phyloP scores from a whole-genome alignment of 2,888 invertebrate species.

The Nineta flava region DNA sequence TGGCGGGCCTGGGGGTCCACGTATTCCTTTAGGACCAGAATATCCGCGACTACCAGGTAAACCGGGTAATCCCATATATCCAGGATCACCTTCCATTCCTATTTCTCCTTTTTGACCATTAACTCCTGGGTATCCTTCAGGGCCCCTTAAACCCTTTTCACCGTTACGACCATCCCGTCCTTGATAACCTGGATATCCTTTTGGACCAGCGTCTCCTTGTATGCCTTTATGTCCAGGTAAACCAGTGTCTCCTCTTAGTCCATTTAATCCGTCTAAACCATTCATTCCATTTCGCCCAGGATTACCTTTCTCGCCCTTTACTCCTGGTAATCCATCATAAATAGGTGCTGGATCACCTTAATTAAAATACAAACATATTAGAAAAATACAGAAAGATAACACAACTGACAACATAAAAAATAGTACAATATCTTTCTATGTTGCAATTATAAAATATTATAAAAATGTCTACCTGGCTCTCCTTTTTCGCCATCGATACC shows the following conservation, averaged over 20 bases:
- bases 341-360: constrained; percentile 22
- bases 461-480: constrained; percentile 18
- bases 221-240: constrained; percentile 12
- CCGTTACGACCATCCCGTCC: constrained; percentile 48
- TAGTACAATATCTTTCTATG: too few relatives aligned
- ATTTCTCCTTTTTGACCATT: constrained; percentile 40
- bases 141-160: constrained; percentile 22
- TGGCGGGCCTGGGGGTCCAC: constrained; percentile 34
- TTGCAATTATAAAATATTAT: too few relatives aligned
- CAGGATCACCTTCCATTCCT: constrained; percentile 63
- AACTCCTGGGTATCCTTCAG: constrained; percentile 11
- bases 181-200: constrained; percentile 48
- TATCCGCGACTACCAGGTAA: constrained; percentile 34
- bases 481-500: constrained; percentile 45
- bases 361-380: neutral
- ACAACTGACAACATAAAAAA: too few relatives aligned
- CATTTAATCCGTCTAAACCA: constrained; percentile 35
- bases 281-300: constrained; percentile 34
- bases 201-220: constrained; percentile 35
- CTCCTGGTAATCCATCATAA: constrained; percentile 29
- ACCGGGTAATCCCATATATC: constrained; percentile 41
- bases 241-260: constrained; percentile 38
- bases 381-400: too few relatives aligned
- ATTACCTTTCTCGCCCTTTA: constrained; percentile 45
- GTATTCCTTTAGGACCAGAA: constrained; percentile 30